Evolutionary conservation across 2,888 invertebrate genomes (phyloP), one percentile per base, ranked within the genome.

Genomic region (Pandemis cinnamomeana): DNA sequence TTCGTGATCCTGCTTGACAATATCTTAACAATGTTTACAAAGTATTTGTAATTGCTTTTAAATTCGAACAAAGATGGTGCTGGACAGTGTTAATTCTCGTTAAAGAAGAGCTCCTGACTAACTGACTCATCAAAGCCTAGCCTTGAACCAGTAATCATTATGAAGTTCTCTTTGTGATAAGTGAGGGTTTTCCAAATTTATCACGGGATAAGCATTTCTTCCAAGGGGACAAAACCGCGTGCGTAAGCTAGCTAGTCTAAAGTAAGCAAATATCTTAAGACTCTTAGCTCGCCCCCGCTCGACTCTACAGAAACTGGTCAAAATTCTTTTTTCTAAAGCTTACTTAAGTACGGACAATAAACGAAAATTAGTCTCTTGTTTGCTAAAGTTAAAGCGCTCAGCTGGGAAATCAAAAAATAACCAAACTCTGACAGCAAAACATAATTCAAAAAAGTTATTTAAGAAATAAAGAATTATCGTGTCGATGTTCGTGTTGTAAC

Each of bases 381-480:
- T 62, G 72, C 55, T 44, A 67, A 63, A 72, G 67, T 62, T 68
- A 46, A 68, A 72, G 72, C 20, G 62, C 44, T 42, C 72, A 62
- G 67, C 11, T n/a, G 72, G 72, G 72, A 72, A 72, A 72, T 72
- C 72, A 72, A 72, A 72, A 61, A 63, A 62, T 67, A 53, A 44
- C 36, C 67, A 42, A 51, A 41, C 11, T 63, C 61, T 67, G 36
- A 66, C 41, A 15, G 48, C 44, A 48, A 60, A 58, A 71, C 27
- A 48, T 60, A 66, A 58, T 11, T 58, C 60, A 27, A 66, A 58
- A 60, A 46, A 46, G 46, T 44, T 15, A 46, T 66, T 66, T 60
- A 42, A 44, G 44, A 20, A 63, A 51, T 46, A 41, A 36, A 36
- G 58, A 10, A 61, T 61, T 41, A 61, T 27, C 41, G 41, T 13